phyloP scores from a whole-genome alignment of 2,888 invertebrate species.

The Lycophotia porphyrea region DNA sequence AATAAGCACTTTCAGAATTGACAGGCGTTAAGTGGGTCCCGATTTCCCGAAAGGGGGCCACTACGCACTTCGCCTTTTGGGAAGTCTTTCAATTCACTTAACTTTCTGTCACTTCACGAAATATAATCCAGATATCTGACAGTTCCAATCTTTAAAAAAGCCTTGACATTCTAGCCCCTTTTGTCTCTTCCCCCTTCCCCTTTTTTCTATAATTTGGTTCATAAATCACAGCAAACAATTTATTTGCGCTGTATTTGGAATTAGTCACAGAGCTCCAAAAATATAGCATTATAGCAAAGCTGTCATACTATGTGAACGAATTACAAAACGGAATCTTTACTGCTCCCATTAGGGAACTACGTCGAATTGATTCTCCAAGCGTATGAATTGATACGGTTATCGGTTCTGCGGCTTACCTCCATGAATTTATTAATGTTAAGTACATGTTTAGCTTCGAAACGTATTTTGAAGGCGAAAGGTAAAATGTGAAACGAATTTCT shows the following conservation, averaged over 20 bases:
- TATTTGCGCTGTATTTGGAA: constrained; percentile 2
- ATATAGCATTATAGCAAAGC: background rate
- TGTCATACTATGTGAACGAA: constrained; percentile 22
- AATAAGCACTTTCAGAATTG: constrained; percentile 41
- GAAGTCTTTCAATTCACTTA: constrained; percentile 30
- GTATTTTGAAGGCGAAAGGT: constrained; percentile 41
- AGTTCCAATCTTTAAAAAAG: constrained; percentile 15
- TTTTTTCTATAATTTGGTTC: background rate
- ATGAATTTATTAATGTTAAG: constrained; percentile 57
- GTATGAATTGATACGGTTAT: constrained; percentile 42
- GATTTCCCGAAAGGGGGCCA: constrained; percentile 23
- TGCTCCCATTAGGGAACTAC: constrained; percentile 36
- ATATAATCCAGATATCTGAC: constrained; percentile 36
- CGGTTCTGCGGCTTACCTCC: constrained; percentile 31
- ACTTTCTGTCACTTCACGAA: constrained; percentile 12
- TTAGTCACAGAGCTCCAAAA: background rate
- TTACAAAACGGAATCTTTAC: constrained; percentile 53
- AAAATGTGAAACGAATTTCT: constrained; percentile 38
- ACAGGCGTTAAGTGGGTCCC: constrained; percentile 46
- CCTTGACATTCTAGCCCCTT: background rate
- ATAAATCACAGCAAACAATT: constrained; percentile 21
- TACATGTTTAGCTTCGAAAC: constrained; percentile 38
- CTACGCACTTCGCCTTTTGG: background rate
- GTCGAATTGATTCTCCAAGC: constrained; percentile 49
- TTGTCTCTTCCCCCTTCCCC: background rate